Evolutionary conservation across 2,797 vertebrate species (phyloP), one percentile per base, ranked within the genome.

Genomic region (Numenius phaeopus): DNA sequence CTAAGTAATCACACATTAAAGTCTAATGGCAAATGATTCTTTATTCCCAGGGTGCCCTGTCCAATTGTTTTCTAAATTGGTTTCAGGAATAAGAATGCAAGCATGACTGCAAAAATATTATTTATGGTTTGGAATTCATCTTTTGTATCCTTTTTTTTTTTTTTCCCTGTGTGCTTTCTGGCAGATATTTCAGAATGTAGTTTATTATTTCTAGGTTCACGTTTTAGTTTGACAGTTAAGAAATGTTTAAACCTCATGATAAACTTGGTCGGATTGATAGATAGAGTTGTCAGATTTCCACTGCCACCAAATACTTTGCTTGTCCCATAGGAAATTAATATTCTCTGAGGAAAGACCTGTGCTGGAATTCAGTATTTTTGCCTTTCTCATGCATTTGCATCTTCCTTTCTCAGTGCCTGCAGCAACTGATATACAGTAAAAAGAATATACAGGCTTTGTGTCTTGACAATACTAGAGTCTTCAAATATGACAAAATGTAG

Each of bases 11-110:
- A 97, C 96, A 96, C 94, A 93, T 95, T 96, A 93, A 98, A 96
- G 64, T 97, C 95, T 97, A 97, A 97, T 97, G 95, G 93, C 97
- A 98, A 98, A 98, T 91, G 89, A 95, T 96, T 92, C 96, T 95
- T 95, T 97, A 96, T 97, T 98, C 95, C 97, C 97, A 81, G 72
- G 87, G 87, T 87, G 71, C 78, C 71, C 75, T 87, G 70, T 96
- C 90, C 96, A 98, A 94, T 97, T 98, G 97, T 98, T 98, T 97
- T 96, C 90, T 95, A 97, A 97, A 97, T 97, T 96, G 92, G 86
- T 95, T 98, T 98, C 91, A 95, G 94, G 84, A 98, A 94, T 95
- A 97, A 98, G 95, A 85, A 97, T 94, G 86, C 87, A 90, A 94
- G 55, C 87, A 89, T 90, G 80, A 96, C 94, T 96, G 94, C 95